phyloP scores from a whole-genome alignment of 2,888 invertebrate genomes.

The Poecilus cupreus region DNA sequence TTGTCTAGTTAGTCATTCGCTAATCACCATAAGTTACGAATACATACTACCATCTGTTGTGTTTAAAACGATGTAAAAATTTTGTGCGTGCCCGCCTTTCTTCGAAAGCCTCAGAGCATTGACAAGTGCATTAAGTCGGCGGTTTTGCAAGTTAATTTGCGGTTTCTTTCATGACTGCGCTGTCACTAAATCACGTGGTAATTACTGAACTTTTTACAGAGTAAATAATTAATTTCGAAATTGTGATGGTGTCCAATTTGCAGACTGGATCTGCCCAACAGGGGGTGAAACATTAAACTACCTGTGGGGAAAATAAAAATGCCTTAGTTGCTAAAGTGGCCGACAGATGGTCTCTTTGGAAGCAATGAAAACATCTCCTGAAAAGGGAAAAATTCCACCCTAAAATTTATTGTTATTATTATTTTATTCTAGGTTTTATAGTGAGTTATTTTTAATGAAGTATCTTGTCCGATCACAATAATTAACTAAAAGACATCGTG shows the following conservation, averaged over 20 bases:
- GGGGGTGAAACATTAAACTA: slow-evolving; percentile 41
- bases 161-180: background rate
- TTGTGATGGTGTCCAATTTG: slow-evolving; percentile 47
- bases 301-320: slow-evolving; percentile 35
- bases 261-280: slow-evolving; percentile 40
- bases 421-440: background rate
- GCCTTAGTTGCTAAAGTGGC: background rate
- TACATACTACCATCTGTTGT: too few species aligned
- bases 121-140: too few species aligned
- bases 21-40: too few species aligned
- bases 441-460: background rate
- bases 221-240: slow-evolving; percentile 45
- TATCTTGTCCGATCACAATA: background rate
- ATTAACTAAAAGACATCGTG: background rate
- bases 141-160: too few species aligned
- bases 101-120: too few species aligned
- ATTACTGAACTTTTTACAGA: slow-evolving; percentile 24
- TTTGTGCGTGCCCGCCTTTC: too few species aligned
- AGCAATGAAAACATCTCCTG: background rate
- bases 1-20: too few species aligned
- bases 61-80: too few species aligned
- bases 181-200: slow-evolving; percentile 25
- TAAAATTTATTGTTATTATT: too few species aligned
- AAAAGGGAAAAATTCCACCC: slow-evolving; percentile 1
- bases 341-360: background rate